These are phyloP conservation scores for Drosophila subquinaria DNA, from an alignment of 2,888 invertebrate species.

Conservation along the genomic window DNA sequence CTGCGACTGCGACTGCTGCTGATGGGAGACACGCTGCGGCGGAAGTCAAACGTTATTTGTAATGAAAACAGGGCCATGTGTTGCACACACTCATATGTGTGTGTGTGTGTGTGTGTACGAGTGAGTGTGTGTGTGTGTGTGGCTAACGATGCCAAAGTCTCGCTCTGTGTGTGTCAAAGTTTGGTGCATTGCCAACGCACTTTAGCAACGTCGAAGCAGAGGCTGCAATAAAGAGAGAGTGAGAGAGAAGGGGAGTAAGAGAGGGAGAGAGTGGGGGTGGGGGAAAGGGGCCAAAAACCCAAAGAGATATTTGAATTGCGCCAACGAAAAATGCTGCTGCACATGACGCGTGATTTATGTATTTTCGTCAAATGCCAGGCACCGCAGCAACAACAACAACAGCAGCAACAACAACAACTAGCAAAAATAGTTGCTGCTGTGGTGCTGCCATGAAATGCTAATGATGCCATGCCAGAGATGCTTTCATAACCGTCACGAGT, in stretches of 20 bases:
- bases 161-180: conserved; percentile 46
- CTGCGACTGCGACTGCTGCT: conserved; percentile 18
- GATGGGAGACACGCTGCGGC: conserved; percentile 65
- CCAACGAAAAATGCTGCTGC: conserved; percentile 70
- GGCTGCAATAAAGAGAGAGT: conserved; percentile 11
- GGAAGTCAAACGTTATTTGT: conserved; percentile 83
- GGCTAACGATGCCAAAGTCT: conserved; percentile 64
- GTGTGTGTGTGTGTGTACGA: conserved; percentile 11
- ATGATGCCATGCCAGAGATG: conserved; percentile 73
- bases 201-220: conserved; percentile 44
- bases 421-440: conserved; percentile 41
- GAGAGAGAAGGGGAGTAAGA: background rate
- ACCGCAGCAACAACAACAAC: conserved; percentile 56
- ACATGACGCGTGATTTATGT: conserved; percentile 79
- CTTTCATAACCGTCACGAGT: conserved; percentile 64
- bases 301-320: conserved; percentile 71
- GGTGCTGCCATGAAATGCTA: conserved; percentile 76
- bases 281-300: conserved; percentile 4
- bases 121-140: conserved; percentile 20
- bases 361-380: conserved; percentile 77
- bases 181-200: conserved; percentile 78
- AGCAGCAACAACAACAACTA: conserved; percentile 42
- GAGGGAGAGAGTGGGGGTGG: background rate
- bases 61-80: conserved; percentile 82
- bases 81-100: conserved; percentile 32